A percentile compares a stretch with the other conserved stretches of the same genome.
phyloP scores from a whole-genome alignment of 2,797 vertebrate species.

The Coregonus sp. region DNA sequence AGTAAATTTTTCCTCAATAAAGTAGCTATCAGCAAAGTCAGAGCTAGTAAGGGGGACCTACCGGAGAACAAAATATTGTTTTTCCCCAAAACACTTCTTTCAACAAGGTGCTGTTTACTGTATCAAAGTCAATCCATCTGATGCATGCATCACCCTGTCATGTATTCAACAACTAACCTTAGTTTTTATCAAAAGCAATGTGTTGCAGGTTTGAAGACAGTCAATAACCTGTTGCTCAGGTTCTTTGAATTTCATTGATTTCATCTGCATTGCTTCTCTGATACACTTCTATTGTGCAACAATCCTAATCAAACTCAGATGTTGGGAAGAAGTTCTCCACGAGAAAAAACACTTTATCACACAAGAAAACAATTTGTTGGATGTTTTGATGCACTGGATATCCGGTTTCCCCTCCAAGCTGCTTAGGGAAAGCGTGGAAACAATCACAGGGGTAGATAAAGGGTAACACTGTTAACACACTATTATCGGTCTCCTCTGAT shows the following conservation, averaged over 20 bases:
- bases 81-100: neutral
- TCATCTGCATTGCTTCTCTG: conserved; percentile 45
- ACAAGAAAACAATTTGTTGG: conserved; percentile 74
- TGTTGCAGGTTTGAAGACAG: neutral
- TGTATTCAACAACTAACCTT: neutral
- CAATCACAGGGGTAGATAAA: conserved; percentile 22
- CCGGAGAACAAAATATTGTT: neutral
- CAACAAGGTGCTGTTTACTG: neutral
- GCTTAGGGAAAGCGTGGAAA: conserved; percentile 31
- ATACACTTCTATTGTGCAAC: conserved; percentile 52
- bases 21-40: no score
- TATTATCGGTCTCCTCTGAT: neutral
- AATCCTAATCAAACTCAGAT: conserved; percentile 69
- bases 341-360: conserved; percentile 60
- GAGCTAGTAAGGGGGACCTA: no score
- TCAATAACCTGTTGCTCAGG: neutral
- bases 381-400: conserved; percentile 53
- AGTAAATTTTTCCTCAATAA: no score
- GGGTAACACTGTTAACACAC: neutral
- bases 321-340: conserved; percentile 57
- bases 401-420: conserved; percentile 38
- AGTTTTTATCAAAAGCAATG: neutral
- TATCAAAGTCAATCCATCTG: neutral
- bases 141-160: neutral
- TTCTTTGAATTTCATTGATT: conserved; percentile 27